phyloP scores from a whole-genome alignment of 1,140 invertebrate species.

The Eriocheir sinensis region DNA sequence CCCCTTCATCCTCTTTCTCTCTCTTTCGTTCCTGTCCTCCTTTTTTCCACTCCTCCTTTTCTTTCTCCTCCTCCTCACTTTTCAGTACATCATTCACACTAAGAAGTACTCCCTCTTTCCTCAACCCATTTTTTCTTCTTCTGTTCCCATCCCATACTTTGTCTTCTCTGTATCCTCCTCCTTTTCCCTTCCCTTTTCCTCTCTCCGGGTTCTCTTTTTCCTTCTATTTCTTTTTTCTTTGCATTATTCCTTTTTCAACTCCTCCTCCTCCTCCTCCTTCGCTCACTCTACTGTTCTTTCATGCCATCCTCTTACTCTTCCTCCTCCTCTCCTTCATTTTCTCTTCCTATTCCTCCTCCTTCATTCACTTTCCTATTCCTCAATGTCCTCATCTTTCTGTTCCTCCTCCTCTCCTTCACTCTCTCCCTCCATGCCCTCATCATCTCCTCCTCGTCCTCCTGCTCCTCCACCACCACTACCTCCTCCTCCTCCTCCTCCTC shows the following conservation, averaged over 20 bases:
- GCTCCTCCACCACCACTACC: background rate
- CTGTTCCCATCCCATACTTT: background rate
- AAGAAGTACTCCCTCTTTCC: background rate
- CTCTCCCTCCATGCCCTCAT: background rate
- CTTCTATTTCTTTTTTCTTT: background rate
- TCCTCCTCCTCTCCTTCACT: background rate
- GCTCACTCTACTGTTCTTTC: background rate
- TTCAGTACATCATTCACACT: no score
- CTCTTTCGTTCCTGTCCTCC: no score
- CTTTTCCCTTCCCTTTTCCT: background rate
- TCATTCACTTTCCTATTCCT: background rate
- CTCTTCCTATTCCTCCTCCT: background rate
- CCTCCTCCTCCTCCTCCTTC: no score
- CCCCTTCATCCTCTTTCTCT: background rate
- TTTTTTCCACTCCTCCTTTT: background rate
- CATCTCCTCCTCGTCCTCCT: background rate
- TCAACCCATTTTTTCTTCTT: background rate
- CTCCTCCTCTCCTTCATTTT: background rate
- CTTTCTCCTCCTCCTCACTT: background rate
- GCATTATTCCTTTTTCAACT: background rate
- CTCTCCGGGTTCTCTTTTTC: background rate
- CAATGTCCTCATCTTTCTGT: background rate
- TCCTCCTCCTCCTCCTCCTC: background rate
- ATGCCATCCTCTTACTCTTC: background rate
- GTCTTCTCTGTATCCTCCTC: background rate